Evolutionary conservation across 2,797 vertebrate genomes (phyloP), one percentile per base, ranked within the genome.

Genomic region (Galagoides demidoff): DNA sequence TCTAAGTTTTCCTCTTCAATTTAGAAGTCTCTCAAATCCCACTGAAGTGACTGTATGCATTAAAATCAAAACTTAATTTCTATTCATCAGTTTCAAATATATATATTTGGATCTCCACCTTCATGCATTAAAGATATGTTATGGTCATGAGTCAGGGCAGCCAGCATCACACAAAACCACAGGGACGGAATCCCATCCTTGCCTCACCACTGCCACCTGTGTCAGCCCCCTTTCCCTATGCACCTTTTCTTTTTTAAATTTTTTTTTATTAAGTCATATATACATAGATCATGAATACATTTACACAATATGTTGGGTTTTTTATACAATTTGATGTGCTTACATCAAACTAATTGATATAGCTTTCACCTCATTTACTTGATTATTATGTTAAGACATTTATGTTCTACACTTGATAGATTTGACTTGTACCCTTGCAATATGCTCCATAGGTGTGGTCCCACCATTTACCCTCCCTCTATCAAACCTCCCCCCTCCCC

Each of bases 41-140:
- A 59, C 17, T 85, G 4, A 31, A 19, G 5, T 63, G 25, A 37
- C 20, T 66, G 0, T 29, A 19, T 23, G 20, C 6, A n/a, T 63
- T 82, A 45, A 39, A 81, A 82, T 59, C 55, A 82, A 92, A 83
- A 70, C 17, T 85, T n/a, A 64, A 45, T 85, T 90, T 93, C 45
- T 39, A 0, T 34, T 87, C 31, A 34, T 29, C 20, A 79, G 55
- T n/a, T 73, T 91, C 22, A n/a, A 94, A 93, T 68, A 55, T 13
- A 59, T 49, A 52, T 49, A 9, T 2, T 11, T 11, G 31, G 13
- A 25, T 68, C 25, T 83, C 74, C 17, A n/a, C 9, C 25, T 13
- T 14, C 45, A 39, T 22, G 17, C 39, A 68, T 39, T 17, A 81
- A n/a, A 79, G 7, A 14, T 2, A 10, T 63, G 22, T 70, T 25